Base-by-base conservation (phyloP, 2,888 invertebrate genomes). In the Elegia similella region DNA sequence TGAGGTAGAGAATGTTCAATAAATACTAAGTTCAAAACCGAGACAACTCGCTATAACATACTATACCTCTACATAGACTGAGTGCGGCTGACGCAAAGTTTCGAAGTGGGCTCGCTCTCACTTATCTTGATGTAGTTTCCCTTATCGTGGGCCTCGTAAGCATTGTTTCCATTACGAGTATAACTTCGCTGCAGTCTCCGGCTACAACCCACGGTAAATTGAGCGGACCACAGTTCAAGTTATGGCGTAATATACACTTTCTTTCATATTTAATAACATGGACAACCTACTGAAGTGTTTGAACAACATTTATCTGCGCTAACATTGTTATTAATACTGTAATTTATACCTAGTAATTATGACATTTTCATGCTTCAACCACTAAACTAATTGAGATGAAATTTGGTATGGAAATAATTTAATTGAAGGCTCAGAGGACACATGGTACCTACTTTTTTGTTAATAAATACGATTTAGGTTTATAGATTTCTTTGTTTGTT, bases 101-200 rank as follows among this genome's bases (percentile, higher is more conserved):
- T 58, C 64, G 63, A 76, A 80, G 82, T 78, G 72, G 67, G 67
- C 72, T 72, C 68, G 67, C 72, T 72, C 68, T 69, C 68, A 70
- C 76, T 68, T 82, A 80, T 82, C 81, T 78, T 78, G 78, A 78
- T 77, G 75, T 75, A 75, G 79, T 78, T 78, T 63, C 72, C 67
- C 69, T 78, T 84, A 82, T 82, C 80, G 70, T 69, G 66, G 71
- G 65, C 61, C 64, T 64, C 61, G 63, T 61, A 63, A 59, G 72
- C 68, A 75, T 77, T 78, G 79, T 77, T 76, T 74, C 74, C 65
- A 73, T 73, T 73, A 73, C 64, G 65, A 48, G 42, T 50, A 52
- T 50, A 62, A 62, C 59, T 64, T 46, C 53, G 56, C 56, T 58
- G 50, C 43, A 15, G 44, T n/a, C 32, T 16, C 50, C 16, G 50